phyloP scores from a whole-genome alignment of 2,888 invertebrate genomes.

The Epirrhoe alternata region DNA sequence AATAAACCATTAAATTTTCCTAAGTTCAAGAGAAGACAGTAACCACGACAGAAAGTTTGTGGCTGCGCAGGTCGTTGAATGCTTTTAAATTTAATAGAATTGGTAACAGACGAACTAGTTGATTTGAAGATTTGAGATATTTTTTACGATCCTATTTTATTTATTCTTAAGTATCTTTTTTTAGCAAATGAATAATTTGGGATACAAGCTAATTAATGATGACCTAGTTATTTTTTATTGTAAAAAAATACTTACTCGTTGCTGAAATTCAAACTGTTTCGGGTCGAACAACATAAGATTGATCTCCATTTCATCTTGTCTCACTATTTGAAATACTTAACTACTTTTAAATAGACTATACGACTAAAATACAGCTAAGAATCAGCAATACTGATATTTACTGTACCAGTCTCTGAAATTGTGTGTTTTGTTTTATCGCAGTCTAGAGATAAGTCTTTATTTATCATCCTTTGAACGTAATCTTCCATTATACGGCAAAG shows the following conservation, averaged over 20 bases:
- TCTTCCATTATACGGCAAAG: slow-evolving; percentile 28
- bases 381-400: slow-evolving; percentile 6
- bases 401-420: slow-evolving; percentile 14
- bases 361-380: slow-evolving; percentile 13
- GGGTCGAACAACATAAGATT: slow-evolving; percentile 44
- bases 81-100: background rate
- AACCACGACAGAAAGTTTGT: background rate
- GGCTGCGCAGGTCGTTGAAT: background rate
- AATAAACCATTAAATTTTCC: slow-evolving; percentile 14
- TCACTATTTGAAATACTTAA: background rate
- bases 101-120: background rate
- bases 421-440: slow-evolving; percentile 31
- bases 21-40: slow-evolving; percentile 11
- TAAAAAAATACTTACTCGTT: slow-evolving; percentile 30
- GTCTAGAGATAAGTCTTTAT: slow-evolving; percentile 34
- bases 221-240: background rate
- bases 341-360: slow-evolving; percentile 19
- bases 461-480: slow-evolving; percentile 31
- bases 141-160: background rate
- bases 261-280: slow-evolving; percentile 28
- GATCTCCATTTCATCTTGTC: slow-evolving; percentile 49
- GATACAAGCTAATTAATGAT: background rate
- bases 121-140: too few species aligned
- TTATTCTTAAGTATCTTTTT: background rate
- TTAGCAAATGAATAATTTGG: background rate